Base-by-base conservation (phyloP, 2,113 vertebrate genomes). In the Prunella fulvescens region DNA sequence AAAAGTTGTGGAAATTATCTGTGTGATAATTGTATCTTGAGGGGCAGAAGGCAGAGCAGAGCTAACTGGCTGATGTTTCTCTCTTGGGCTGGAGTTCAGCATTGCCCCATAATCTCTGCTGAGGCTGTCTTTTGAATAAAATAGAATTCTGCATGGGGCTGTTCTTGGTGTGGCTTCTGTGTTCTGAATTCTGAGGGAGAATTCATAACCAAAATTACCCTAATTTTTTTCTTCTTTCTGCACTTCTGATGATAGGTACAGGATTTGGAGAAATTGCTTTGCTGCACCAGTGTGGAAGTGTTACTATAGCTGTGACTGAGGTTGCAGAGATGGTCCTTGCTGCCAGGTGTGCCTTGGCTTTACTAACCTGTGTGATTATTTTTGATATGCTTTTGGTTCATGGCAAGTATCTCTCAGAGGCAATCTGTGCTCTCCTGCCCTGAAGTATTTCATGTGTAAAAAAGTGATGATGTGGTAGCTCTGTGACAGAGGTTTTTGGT, bases 381-480 rank as follows among this genome's bases (percentile, higher is more conserved):
- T 80, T 64, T 74, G 3, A 25, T 64, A 20, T 8, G 29, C 48
- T 60, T 33, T 79, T 72, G 12, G 23, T 69, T 92, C 57, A 9
- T 28, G 31, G 35, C 18, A 16, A 66, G 28, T 33, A 51, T 53
- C 35, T 86, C 67, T 71, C 44, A 51, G 53, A 83, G 22, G 60
- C 39, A 20, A 47, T 66, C 40, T 22, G 19, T 58, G 31, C 47
- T 11, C 28, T 50, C 42, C 35, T 57, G 19, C 3, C 4, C 54
- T 61, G 70, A 64, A 81, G 29, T 42, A 33, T 0, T 0, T 56
- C 18, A 28, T 0, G 0, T 39, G 31, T 62, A 54, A 47, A 80
- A 82, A 69, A 48, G 50, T 3, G 8, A 16, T 86, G 56, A 45
- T 44, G 28, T 48, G 45, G 25, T 88, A 69, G 54, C 14, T 83